Base-by-base conservation (phyloP, 2,113 vertebrate genomes). In the Tragulus kanchil region DNA sequence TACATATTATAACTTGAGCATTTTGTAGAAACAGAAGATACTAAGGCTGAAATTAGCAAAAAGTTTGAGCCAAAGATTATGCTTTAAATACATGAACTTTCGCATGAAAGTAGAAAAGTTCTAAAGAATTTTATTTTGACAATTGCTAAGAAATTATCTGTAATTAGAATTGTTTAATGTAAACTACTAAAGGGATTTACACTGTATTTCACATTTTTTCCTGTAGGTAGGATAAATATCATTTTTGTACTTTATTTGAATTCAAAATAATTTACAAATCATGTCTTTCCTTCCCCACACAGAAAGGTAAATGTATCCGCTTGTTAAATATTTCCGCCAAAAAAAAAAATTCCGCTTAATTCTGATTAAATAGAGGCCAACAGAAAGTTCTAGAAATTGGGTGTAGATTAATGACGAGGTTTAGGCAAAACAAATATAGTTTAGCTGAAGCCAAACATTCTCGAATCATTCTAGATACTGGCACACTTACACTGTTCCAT, bases 61-160 rank as follows among this genome's bases (percentile, higher is more conserved):
- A 83, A 15, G 5, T 28, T 64, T 73, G 19, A 90, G 12, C 62
- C 81, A 79, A 92, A 71, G 36, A 31, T 81, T 75, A 82, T 75
- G 73, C 36, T 92, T 85, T 50, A 81, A 58, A 58, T 42, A 90
- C 95, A 71, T 85, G 14, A 92, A 61, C 13, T 45, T 81, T 12
- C 48, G 50, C 6, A 75, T 9, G 83, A 95, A 67, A 10, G 9
- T 89, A 77, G 1, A 82, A 85, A 88, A 93, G 19, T 61, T 93
- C 26, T 45, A 86, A 92, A 89, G 42, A 6, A 77, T 85, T 88
- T 94, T 95, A 79, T 82, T 94, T 83, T 48, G 11, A 61, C 23
- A 54, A 82, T 19, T 79, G 25, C 59, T 48, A 85, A 91, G 91
- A 95, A 89, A 62, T 79, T 77, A 81, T 92, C 84, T 92, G 92